A percentile compares a stretch with the other conserved stretches of the same genome.
Conservation (phyloP, 2,888 invertebrate genomes). For the Agrotis segetum region DNA sequence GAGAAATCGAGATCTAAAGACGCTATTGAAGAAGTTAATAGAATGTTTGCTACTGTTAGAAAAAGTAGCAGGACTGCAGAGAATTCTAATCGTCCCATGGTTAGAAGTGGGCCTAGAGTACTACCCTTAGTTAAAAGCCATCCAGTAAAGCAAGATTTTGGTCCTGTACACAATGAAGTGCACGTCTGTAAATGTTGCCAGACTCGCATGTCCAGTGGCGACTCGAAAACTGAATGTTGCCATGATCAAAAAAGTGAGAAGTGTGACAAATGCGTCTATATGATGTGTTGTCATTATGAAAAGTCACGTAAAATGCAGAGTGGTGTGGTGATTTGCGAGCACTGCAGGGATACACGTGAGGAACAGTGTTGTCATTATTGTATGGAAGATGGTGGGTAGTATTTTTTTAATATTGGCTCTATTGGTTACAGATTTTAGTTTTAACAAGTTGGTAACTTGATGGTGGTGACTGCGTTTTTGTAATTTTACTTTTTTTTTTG, state of each 20-base stretch:
- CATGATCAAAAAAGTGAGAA: slow-evolving; percentile 61
- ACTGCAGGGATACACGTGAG: slow-evolving; percentile 61
- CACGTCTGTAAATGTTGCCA: slow-evolving; percentile 72
- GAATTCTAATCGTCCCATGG: slow-evolving; percentile 77
- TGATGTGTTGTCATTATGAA: slow-evolving; percentile 75
- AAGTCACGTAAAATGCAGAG: slow-evolving; percentile 61
- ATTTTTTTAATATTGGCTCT: background rate
- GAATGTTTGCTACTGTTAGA: slow-evolving; percentile 84
- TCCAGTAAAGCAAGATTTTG: slow-evolving; percentile 11
- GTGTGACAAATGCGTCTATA: slow-evolving; percentile 73
- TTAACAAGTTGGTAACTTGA: slow-evolving; percentile 19
- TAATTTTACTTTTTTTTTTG: slow-evolving; percentile 35
- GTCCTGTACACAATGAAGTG: slow-evolving; percentile 13
- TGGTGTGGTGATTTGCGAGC: slow-evolving; percentile 68
- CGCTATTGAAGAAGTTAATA: slow-evolving; percentile 83
- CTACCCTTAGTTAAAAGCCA: slow-evolving; percentile 82
- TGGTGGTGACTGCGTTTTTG: slow-evolving; percentile 1
- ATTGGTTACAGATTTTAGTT: slow-evolving; percentile 47
- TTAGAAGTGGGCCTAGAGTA: slow-evolving; percentile 82
- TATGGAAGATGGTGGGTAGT: slow-evolving; percentile 46
- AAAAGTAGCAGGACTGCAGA: slow-evolving; percentile 64
- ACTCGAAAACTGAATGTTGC: slow-evolving; percentile 72
- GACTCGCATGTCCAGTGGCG: slow-evolving; percentile 80
- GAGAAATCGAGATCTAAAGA: slow-evolving; percentile 82
- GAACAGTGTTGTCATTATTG: slow-evolving; percentile 41